phyloP scores from a whole-genome alignment of 2,797 vertebrate genomes.

The Manis pentadactyla region DNA sequence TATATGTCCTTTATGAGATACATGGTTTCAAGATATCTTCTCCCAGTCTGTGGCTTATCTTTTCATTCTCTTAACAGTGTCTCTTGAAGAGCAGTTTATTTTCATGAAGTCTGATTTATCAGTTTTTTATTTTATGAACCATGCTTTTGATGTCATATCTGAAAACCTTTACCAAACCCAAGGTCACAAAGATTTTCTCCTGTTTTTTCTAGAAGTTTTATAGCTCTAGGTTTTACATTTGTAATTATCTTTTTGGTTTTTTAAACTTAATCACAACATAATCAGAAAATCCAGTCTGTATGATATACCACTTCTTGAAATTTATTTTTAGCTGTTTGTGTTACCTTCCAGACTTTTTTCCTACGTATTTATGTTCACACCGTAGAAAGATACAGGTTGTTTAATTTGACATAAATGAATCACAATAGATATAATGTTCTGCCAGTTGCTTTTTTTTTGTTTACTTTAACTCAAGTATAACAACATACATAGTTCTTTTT shows the following conservation, averaged over 20 bases:
- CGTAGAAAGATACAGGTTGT: not conserved
- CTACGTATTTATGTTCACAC: not conserved
- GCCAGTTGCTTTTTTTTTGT: not conserved
- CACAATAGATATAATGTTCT: not conserved
- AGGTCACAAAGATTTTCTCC: not conserved
- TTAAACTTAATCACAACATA: not conserved
- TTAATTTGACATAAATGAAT: not conserved
- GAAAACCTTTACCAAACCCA: not conserved
- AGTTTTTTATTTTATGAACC: not conserved
- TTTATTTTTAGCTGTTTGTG: conserved; percentile 11
- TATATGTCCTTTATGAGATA: not conserved
- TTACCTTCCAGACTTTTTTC: not conserved
- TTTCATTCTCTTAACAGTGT: conserved; percentile 33
- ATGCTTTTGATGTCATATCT: not conserved
- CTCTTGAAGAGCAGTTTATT: conserved; percentile 1
- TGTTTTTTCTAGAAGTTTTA: not conserved
- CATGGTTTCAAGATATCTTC: not conserved
- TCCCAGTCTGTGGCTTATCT: not conserved
- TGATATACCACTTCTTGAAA: not conserved
- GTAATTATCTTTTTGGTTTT: not conserved
- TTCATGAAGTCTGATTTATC: not conserved
- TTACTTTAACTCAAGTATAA: not conserved
- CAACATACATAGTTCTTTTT: not conserved
- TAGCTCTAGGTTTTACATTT: not conserved
- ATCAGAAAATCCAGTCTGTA: not conserved